Conservation (phyloP, 2,888 invertebrate genomes). For the Archips crataeganus region DNA sequence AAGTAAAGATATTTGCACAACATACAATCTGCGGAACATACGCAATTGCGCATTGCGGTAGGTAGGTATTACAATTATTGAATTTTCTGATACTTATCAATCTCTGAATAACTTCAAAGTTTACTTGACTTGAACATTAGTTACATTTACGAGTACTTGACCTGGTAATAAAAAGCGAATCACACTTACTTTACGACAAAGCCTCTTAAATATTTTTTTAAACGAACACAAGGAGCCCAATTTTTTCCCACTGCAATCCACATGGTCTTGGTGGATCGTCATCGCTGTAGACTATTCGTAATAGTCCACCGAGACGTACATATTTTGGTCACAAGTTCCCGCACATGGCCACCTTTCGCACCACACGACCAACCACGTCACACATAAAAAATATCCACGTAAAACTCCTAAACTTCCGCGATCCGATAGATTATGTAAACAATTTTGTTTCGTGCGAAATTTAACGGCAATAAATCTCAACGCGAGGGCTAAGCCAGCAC, state of each 20-base stretch:
- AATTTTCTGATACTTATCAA: background rate
- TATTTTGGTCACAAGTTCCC: conserved; percentile 35
- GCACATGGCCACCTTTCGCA: conserved; percentile 63
- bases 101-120: background rate
- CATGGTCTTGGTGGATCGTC: background rate
- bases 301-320: conserved; percentile 16
- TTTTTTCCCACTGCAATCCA: background rate
- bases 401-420: conserved; percentile 66
- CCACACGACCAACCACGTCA: conserved; percentile 55
- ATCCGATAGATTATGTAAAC: conserved; percentile 58
- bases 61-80: background rate
- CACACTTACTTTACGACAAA: conserved; percentile 48
- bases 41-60: conserved; percentile 21
- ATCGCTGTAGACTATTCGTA: conserved; percentile 9
- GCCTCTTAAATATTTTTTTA: conserved; percentile 48
- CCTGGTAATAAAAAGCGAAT: background rate
- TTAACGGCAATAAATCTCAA: conserved; percentile 36
- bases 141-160: too few relatives aligned
- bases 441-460: conserved; percentile 54
- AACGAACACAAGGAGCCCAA: conserved; percentile 44
- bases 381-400: conserved; percentile 62
- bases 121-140: background rate
- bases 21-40: conserved; percentile 11
- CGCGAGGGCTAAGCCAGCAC: conserved; percentile 20
- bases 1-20: conserved; percentile 3